phyloP scores from a whole-genome alignment of 2,113 vertebrate species.

The Brevimyrus niger region DNA sequence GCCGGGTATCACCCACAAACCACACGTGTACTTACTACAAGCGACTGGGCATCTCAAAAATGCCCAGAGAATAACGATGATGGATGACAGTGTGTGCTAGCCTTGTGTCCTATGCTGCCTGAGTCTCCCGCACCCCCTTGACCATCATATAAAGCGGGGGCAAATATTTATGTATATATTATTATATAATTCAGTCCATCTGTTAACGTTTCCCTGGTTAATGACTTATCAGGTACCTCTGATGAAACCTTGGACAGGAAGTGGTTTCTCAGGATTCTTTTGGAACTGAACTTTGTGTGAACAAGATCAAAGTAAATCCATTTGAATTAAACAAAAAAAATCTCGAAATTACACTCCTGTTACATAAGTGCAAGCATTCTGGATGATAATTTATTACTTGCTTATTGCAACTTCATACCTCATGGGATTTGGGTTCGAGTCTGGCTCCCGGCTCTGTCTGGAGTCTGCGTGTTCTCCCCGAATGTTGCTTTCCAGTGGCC shows the following conservation, averaged over 20 bases:
- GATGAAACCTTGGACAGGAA: neutral
- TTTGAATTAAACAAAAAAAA: neutral
- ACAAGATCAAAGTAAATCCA: neutral
- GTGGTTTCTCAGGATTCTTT: neutral
- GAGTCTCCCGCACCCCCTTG: neutral
- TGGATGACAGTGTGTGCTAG: neutral
- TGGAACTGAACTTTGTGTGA: neutral
- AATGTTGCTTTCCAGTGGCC: neutral
- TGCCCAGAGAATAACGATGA: neutral
- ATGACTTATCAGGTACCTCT: neutral
- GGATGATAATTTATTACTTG: neutral
- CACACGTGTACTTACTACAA: neutral
- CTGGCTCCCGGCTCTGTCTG: neutral
- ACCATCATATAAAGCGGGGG: neutral
- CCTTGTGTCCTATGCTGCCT: neutral
- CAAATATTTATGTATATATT: neutral
- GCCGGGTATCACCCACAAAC: neutral
- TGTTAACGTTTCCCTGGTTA: neutral
- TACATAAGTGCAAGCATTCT: neutral
- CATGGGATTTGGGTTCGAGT: neutral
- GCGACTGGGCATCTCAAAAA: neutral
- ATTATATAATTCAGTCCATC: neutral
- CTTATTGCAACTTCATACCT: neutral
- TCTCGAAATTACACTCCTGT: neutral
- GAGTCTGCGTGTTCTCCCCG: neutral